phyloP scores from a whole-genome alignment of 2,113 vertebrate genomes.

The Cephalopholis sonnerati region DNA sequence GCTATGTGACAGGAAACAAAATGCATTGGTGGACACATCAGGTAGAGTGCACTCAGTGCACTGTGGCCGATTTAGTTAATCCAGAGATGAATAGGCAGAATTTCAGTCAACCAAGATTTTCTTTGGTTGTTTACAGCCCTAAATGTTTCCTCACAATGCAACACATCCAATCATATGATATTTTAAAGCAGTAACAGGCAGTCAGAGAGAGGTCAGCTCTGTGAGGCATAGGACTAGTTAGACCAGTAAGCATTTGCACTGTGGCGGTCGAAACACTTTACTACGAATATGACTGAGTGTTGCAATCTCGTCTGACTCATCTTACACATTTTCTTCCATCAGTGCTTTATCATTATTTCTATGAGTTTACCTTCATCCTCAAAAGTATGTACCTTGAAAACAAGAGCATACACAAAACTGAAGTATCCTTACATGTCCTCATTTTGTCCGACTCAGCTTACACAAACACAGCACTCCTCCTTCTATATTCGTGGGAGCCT shows the following conservation, averaged over 20 bases:
- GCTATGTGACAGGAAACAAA: too few species aligned
- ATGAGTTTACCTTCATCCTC: background rate
- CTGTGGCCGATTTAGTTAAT: too few species aligned
- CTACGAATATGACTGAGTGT: background rate
- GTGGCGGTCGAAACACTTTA: background rate
- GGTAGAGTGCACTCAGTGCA: too few species aligned
- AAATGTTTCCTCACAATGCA: slow-evolving; percentile 25
- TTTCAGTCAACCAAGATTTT: too few species aligned
- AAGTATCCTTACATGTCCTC: slow-evolving; percentile 48
- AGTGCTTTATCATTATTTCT: background rate
- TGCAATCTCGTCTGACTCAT: background rate
- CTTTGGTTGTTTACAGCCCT: too few species aligned
- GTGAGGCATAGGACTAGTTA: background rate
- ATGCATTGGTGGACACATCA: too few species aligned
- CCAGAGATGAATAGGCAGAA: too few species aligned
- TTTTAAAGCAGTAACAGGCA: slow-evolving; percentile 15
- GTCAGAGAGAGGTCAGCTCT: slow-evolving; percentile 21
- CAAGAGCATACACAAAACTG: slow-evolving; percentile 1
- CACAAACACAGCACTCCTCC: slow-evolving; percentile 51
- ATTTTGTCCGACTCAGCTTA: slow-evolving; percentile 48
- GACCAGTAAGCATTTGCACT: background rate
- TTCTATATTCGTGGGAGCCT: slow-evolving; percentile 73
- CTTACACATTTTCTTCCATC: background rate
- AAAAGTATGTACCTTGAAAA: background rate
- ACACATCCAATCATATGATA: background rate